phyloP scores from a whole-genome alignment of 2,797 vertebrate genomes.

The Streptopelia turtur region DNA sequence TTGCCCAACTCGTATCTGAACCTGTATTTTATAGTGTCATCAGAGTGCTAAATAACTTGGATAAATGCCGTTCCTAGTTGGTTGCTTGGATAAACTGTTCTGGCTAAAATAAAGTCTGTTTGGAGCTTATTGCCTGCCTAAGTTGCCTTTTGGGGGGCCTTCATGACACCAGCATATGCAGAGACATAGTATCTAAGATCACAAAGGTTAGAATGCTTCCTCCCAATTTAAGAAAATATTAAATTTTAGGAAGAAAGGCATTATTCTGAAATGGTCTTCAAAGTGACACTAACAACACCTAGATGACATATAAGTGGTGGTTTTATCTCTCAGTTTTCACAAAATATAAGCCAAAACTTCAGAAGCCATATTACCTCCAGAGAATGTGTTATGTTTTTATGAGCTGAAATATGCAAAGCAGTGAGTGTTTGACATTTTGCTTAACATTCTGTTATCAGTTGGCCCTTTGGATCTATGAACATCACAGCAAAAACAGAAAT shows the following conservation, averaged over 20 bases:
- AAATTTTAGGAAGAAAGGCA: neutral
- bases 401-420: neutral
- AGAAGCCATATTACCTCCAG: neutral
- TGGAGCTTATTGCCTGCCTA: too few relatives aligned
- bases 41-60: too few relatives aligned
- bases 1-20: too few relatives aligned
- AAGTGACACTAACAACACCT: neutral
- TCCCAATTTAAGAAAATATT: neutral
- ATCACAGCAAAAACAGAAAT: neutral
- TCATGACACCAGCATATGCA: neutral
- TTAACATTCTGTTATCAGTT: neutral
- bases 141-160: too few relatives aligned
- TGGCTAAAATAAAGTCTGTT: too few relatives aligned
- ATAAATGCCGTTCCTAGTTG: too few relatives aligned
- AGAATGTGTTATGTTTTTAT: neutral
- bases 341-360: neutral
- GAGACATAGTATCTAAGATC: neutral
- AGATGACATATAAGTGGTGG: fast-evolving
- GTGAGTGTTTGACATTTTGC: neutral
- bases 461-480: neutral
- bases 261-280: neutral
- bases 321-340: neutral
- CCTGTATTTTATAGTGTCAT: too few relatives aligned
- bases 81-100: too few relatives aligned
- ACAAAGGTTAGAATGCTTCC: neutral